Conservation (phyloP, 64 coral and sea anemone species). For the Acropora tenuis region DNA sequence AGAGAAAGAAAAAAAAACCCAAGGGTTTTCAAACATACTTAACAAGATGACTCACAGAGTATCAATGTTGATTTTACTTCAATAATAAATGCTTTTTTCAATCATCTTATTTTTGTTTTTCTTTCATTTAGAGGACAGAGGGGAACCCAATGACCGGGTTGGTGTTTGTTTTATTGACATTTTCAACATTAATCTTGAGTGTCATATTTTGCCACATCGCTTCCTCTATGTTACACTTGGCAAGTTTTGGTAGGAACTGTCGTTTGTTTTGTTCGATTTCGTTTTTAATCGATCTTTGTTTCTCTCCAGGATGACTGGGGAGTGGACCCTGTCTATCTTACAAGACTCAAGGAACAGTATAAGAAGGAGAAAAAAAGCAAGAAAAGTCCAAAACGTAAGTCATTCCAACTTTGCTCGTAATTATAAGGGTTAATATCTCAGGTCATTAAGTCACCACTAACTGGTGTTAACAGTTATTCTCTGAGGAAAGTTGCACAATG, state of each 20-base stretch:
- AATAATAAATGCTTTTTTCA: too few species aligned
- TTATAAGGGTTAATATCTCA: too few species aligned
- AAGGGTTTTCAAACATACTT: too few species aligned
- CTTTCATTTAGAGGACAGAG: neutral
- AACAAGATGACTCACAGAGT: too few species aligned
- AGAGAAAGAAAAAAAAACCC: neutral
- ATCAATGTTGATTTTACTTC: too few species aligned
- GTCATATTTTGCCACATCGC: too few species aligned
- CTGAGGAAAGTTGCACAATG: too few species aligned
- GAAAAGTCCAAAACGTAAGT: constrained; percentile 93
- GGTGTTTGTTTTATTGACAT: neutral
- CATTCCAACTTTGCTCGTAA: too few species aligned
- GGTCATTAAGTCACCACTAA: too few species aligned
- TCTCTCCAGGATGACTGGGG: constrained; percentile 93
- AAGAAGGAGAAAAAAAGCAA: constrained; percentile 94
- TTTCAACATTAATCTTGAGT: too few species aligned
- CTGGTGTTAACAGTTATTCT: too few species aligned
- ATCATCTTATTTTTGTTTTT: neutral
- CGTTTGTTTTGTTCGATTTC: neutral
- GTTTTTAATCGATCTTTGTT: neutral
- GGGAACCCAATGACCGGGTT: constrained; percentile 3
- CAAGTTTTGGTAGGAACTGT: neutral
- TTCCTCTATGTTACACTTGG: too few species aligned
- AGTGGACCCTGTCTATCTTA: constrained; percentile 84
- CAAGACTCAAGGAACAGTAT: constrained; percentile 98